These are phyloP conservation scores for Phortica okadai DNA, from an alignment of 2,888 invertebrate species.

Conservation along the genomic window DNA sequence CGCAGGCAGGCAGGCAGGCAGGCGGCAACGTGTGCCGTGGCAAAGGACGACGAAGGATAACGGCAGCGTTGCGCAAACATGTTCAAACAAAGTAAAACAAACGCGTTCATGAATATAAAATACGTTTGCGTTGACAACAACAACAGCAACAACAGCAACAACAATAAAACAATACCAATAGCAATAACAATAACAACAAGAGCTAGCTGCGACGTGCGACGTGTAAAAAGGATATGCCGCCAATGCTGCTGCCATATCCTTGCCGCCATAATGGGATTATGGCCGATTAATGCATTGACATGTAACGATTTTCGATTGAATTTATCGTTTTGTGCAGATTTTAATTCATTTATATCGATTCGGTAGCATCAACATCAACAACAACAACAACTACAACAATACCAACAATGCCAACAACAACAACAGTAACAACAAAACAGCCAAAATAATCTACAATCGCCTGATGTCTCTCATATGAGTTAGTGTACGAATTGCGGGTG, in stretches of 20 bases:
- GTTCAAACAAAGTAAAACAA: slow-evolving; percentile 55
- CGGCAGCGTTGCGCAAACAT: slow-evolving; percentile 16
- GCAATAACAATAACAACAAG: neutral
- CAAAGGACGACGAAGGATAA: neutral
- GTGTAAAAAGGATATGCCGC: neutral
- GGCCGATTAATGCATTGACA: slow-evolving; percentile 77
- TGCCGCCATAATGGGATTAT: slow-evolving; percentile 77
- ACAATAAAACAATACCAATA: neutral
- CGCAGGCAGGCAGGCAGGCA: slow-evolving; percentile 47
- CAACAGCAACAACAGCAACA: slow-evolving; percentile 34
- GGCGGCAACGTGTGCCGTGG: slow-evolving; percentile 41
- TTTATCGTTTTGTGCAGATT: slow-evolving; percentile 74
- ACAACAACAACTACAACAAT: neutral
- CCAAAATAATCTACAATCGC: too few species aligned
- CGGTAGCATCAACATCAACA: slow-evolving; percentile 29
- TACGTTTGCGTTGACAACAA: slow-evolving; percentile 52
- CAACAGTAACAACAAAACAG: slow-evolving; percentile 28
- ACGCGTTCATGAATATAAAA: slow-evolving; percentile 62
- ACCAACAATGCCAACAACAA: slow-evolving; percentile 33
- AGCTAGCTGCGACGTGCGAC: slow-evolving; percentile 32
- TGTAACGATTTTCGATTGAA: slow-evolving; percentile 77
- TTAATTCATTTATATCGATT: slow-evolving; percentile 65
- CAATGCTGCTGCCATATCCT: slow-evolving; percentile 61
- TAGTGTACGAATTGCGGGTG: slow-evolving; percentile 32
- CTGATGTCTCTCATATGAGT: slow-evolving; percentile 1